phyloP scores from a whole-genome alignment of 2,888 invertebrate species.

The Steinernema carpocapsae region DNA sequence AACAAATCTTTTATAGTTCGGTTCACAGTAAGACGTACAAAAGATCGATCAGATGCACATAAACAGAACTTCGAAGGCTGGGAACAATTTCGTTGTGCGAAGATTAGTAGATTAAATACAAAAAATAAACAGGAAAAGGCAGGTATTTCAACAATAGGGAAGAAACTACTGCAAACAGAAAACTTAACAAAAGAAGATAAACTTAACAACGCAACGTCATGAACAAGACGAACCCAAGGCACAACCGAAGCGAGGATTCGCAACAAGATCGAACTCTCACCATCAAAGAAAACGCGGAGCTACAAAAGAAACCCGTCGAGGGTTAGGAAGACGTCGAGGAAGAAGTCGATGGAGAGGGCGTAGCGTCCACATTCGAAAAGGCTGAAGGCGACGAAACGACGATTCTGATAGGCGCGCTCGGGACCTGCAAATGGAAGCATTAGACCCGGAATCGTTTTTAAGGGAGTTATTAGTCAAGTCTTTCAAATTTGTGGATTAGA shows the following conservation, averaged over 20 bases:
- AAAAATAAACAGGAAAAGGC: background rate
- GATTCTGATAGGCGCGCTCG: constrained; percentile 4
- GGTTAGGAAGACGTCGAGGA: background rate
- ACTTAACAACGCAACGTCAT: no score
- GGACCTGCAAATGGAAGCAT: background rate
- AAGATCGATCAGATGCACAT: background rate
- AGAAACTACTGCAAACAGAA: background rate
- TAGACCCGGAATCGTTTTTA: no score
- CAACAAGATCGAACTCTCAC: no score
- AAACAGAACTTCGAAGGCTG: background rate
- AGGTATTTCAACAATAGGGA: background rate
- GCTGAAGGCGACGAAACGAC: background rate
- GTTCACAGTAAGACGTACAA: background rate
- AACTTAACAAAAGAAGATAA: constrained; percentile 19
- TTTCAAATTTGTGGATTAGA: no score
- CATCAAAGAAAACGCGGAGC: background rate
- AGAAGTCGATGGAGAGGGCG: background rate
- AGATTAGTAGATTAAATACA: background rate
- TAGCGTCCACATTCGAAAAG: background rate
- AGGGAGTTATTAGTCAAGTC: no score
- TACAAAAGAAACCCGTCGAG: background rate
- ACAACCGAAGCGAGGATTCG: no score
- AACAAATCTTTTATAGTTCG: constrained; percentile 31
- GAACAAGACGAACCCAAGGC: no score
- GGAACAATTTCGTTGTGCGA: background rate